Evolutionary conservation across 2,888 invertebrate genomes (phyloP), one percentile per base, ranked within the genome.

Genomic region (Protodeltote pygarga): DNA sequence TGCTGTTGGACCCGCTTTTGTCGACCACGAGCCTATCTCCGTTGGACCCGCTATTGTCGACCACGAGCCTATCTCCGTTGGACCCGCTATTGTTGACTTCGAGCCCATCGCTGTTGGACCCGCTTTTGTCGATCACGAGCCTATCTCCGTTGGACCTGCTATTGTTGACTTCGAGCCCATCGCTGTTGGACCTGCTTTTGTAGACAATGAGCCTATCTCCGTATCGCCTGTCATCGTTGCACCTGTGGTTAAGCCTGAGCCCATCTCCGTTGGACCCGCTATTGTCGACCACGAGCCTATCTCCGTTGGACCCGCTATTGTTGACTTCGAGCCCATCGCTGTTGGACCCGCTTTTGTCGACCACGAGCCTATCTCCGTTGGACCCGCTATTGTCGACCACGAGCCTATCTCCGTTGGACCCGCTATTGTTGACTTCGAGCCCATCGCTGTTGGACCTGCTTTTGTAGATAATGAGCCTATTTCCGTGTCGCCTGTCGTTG

Each of bases 211-310:
- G 5, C 10, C 9, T 11, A 10, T 24, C 5, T 13, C 13, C 8
- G 13, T 14, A 3, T 14, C 27, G 2, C 27, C 27, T 6, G 6
- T 19, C 19, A 5, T 6, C 6, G 19, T 19, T 19, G 19, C 5
- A 19, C 19, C 47, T 15, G 4, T 69, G 5, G 5, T 65, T 1
- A 11, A 13, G n/a, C 6, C 15, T 8, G 28, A 41, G 3, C 50
- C 53, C 2, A 37, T 65, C 20, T 23, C 48, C 3, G 47, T 57
- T 5, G 72, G 65, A 20, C 51, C 65, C 9, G 68, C 66, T 4
- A n/a, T 59, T 8, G 25, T 65, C 8, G 48, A 44, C 1, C 3
- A 19, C 1, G 3, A 39, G 0, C 42, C 49, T 0, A 41, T 50
- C 27, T n/a, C 58, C 1, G 38, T 48, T 19, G 59, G 59, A 21